phyloP scores from a whole-genome alignment of 2,797 vertebrate genomes.

The Gallinago stenura region DNA sequence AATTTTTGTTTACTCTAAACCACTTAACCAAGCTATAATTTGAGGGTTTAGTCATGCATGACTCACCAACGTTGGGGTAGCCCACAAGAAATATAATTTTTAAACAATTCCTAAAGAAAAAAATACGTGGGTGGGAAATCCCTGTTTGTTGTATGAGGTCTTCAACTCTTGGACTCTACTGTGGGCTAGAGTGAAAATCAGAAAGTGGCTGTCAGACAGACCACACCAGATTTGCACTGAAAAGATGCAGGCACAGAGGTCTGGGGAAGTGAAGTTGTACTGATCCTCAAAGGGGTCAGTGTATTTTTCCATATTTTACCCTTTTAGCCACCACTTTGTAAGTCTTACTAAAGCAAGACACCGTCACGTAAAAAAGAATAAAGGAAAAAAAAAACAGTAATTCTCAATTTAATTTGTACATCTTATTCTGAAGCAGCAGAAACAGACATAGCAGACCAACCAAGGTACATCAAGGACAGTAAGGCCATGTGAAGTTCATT shows the following conservation, averaged over 20 bases:
- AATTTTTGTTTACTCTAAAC: constrained; percentile 15
- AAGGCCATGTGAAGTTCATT: background rate
- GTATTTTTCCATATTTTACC: background rate
- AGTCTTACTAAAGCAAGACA: background rate
- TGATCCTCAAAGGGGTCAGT: background rate
- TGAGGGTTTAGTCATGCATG: background rate
- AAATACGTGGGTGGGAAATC: background rate
- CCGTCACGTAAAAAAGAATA: background rate
- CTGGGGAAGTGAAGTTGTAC: background rate
- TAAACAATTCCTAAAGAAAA: constrained; percentile 1
- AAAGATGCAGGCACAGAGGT: background rate
- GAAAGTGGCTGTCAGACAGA: background rate
- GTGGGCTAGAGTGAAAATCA: background rate
- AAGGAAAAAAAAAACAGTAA: background rate
- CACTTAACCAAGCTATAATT: background rate
- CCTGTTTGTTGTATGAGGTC: background rate
- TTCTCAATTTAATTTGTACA: background rate
- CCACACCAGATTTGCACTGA: background rate
- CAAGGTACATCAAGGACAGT: background rate
- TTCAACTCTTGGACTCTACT: background rate
- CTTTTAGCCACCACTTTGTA: background rate
- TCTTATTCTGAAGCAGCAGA: background rate
- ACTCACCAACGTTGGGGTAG: background rate
- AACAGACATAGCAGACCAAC: background rate
- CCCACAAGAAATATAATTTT: constrained; percentile 10